Conservation (phyloP, 2,888 invertebrate genomes). For the Athripsodes cinereus region DNA sequence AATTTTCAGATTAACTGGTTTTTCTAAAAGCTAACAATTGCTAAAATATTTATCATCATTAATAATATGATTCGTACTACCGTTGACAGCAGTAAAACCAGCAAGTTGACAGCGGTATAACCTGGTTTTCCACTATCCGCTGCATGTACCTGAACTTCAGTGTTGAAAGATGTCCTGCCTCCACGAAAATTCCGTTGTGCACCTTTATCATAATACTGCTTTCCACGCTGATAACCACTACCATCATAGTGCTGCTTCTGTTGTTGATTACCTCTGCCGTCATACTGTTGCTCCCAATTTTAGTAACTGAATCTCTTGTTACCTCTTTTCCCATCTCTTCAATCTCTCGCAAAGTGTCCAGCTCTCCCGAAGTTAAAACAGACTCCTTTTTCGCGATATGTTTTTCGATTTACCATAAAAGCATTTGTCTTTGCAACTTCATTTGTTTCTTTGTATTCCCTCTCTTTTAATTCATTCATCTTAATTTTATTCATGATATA, state of each 20-base stretch:
- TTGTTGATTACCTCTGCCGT: not conserved
- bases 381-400: too few species aligned
- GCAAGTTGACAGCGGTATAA: not conserved
- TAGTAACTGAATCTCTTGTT: too few species aligned
- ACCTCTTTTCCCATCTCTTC: too few species aligned
- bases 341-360: too few species aligned
- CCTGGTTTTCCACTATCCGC: not conserved
- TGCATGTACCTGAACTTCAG: not conserved
- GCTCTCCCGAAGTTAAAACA: too few species aligned
- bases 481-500: too few species aligned
- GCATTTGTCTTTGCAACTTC: too few species aligned
- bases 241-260: not conserved
- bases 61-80: not conserved
- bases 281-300: too few species aligned
- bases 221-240: not conserved
- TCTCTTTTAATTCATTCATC: too few species aligned
- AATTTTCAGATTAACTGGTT: not conserved
- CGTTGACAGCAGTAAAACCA: not conserved
- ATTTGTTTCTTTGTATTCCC: too few species aligned
- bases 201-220: not conserved
- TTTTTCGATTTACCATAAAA: too few species aligned
- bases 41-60: not conserved
- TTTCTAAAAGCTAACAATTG: not conserved
- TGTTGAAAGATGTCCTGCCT: not conserved
- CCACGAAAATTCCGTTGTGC: not conserved